phyloP scores from a whole-genome alignment of 2,888 invertebrate species.

The Hyposoter dolosus region DNA sequence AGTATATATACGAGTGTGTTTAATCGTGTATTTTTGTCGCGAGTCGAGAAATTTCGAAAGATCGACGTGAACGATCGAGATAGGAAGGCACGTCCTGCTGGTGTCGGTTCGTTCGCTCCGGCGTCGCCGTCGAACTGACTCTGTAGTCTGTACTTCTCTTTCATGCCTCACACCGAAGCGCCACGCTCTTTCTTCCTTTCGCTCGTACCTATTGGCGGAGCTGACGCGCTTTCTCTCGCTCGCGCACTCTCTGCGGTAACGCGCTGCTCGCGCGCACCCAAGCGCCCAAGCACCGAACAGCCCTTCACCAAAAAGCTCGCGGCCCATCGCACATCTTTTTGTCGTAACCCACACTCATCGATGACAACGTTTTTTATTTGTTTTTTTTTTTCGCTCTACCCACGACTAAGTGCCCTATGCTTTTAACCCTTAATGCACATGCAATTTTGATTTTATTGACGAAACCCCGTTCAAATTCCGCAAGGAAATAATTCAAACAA shows the following conservation, averaged over 20 bases:
- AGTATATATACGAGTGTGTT: conserved; percentile 8
- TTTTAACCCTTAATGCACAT: conserved; percentile 2
- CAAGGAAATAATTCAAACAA: neutral
- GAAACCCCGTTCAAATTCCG: neutral
- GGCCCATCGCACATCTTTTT: neutral
- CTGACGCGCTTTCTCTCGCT: neutral
- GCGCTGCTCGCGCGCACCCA: conserved; percentile 38
- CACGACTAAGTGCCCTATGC: neutral
- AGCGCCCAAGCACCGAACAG: conserved; percentile 12
- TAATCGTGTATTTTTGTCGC: conserved; percentile 37
- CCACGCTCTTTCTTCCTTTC: conserved; percentile 34
- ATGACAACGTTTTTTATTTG: conserved; percentile 5
- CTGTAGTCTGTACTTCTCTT: conserved; percentile 50
- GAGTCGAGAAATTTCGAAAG: conserved; percentile 58
- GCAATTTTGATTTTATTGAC: neutral
- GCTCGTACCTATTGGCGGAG: neutral
- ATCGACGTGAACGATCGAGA: conserved; percentile 66
- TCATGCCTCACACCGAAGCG: conserved; percentile 46
- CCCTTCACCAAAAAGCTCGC: neutral
- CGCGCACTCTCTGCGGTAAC: conserved; percentile 20
- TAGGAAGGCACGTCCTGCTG: conserved; percentile 69
- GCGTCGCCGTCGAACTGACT: conserved; percentile 81
- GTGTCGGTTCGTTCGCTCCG: conserved; percentile 78
- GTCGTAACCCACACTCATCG: neutral
- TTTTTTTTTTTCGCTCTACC: neutral